These are phyloP conservation scores for Nannoperca australis DNA, from an alignment of 2,797 vertebrate genomes.

Conservation along the genomic window DNA sequence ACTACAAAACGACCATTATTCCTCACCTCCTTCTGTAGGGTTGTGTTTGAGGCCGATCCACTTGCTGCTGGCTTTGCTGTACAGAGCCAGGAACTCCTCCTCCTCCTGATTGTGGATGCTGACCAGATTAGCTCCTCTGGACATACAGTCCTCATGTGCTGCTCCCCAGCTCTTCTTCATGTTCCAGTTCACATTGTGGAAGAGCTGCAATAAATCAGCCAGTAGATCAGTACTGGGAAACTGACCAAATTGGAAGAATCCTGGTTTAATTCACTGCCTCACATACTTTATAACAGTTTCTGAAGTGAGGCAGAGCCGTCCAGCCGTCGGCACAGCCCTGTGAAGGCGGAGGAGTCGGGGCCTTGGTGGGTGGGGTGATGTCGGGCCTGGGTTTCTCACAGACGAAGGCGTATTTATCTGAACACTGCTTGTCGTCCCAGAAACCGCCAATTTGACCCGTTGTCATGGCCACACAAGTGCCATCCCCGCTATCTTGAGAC, in stretches of 20 bases:
- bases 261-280: background rate
- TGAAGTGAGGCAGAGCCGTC: slow-evolving; percentile 74
- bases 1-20: background rate
- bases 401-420: slow-evolving; percentile 73
- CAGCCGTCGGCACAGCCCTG: slow-evolving; percentile 74
- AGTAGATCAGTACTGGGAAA: background rate
- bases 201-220: slow-evolving; percentile 74
- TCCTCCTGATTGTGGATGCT: slow-evolving; percentile 85
- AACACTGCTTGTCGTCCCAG: slow-evolving; percentile 85
- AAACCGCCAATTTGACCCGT: slow-evolving; percentile 81
- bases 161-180: slow-evolving; percentile 84
- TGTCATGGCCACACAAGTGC: slow-evolving; percentile 86
- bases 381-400: slow-evolving; percentile 84
- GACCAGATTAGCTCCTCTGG: slow-evolving; percentile 80
- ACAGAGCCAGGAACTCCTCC: slow-evolving; percentile 80
- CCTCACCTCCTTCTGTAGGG: slow-evolving; percentile 80
- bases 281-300: slow-evolving; percentile 84
- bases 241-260: background rate
- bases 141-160: slow-evolving; percentile 81
- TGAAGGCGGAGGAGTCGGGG: slow-evolving; percentile 76
- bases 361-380: slow-evolving; percentile 81
- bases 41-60: slow-evolving; percentile 87
- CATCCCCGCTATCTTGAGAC: slow-evolving; percentile 77
- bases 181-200: slow-evolving; percentile 79
- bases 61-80: slow-evolving; percentile 80